Base-by-base conservation (phyloP, 2,888 invertebrate genomes). In the Dolichopus griseipennis region DNA sequence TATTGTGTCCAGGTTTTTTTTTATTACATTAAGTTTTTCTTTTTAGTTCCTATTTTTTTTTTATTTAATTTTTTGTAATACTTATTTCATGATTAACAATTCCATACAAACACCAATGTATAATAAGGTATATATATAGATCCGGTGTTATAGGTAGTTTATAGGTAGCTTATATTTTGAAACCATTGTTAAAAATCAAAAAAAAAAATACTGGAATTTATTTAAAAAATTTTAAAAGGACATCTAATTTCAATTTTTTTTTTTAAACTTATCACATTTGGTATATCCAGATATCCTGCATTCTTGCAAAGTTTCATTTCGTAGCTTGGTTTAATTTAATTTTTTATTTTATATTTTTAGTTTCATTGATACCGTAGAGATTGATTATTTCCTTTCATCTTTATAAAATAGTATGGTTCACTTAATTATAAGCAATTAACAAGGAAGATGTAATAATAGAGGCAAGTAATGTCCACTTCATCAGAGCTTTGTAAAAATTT, bases 211-310 rank as follows among this genome's bases (percentile, higher is more conserved):
- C 27, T 52, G 52, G 52, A 52, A 52, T 52, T 52, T 52, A 52
- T 52, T 52, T 52, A 52, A 52, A 52, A 52, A 52, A 52, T 52
- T 52, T 52, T 52, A 52, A 52, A 52, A 52, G 52, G 52, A 52
- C 41, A 12, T 52, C 15, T 52, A 15, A 52, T 52, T 52, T 52
- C 18, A 52, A 18, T 1, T 52, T 52, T 52, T 15, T 18, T 52
- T 52, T 52, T 15, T 52, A 18, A 2, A 12, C 18, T 52, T 52
- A 2, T 52, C 15, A 18, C 18, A 5, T 10, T 52, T 52, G 9
- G 18, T 52, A n/a, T 18, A 52, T 52, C 52, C 52, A 18, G 52
- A n/a, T 18, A 52, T 52, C 52, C 52, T 18, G 52, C 18, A 52
- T 52, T 52, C 52, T 52, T 52, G 6, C 18, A 18, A 52, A 52